Evolutionary conservation across 2,113 vertebrate genomes (phyloP), one percentile per base, ranked within the genome.

Genomic region (Toxostoma redivivum): DNA sequence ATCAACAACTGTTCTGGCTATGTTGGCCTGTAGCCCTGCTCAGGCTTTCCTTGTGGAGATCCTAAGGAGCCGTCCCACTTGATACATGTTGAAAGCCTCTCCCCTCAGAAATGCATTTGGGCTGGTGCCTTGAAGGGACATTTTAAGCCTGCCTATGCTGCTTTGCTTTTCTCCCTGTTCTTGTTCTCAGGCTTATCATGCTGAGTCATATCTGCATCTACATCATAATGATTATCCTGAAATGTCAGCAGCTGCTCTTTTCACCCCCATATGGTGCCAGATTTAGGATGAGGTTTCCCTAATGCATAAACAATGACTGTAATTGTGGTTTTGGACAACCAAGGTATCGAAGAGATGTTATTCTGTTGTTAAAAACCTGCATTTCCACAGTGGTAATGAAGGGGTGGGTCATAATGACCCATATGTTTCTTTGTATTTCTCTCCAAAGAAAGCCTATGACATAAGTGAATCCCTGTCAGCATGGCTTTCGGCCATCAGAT

Each of bases 171-270:
- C 90, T 40, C 9, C 16, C 33, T 12, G 37, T 94, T 87, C 65
- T 90, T 95, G 44, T 90, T 92, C 93, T 96, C 95, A 96, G 38
- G 79, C 69, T 93, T 80, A 77, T 94, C 94, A 84, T 92, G 83
- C 90, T 97, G 95, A 97, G 94, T 97, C 92, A 97, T 95, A 96
- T 95, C 90, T 97, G 84, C 88, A 94, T 85, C 96, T 86, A 88
- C 82, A 97, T 92, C 88, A 92, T 92, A 94, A 97, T 90, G 91
- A 96, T 95, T 88, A 96, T 86, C 92, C 83, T 91, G 81, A 96
- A 97, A 95, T 97, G 95, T 96, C 95, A 97, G 92, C 95, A 93
- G 94, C 96, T 96, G 95, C 95, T 97, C 95, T 95, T 97, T 97
- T 96, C 91, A 95, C 90, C 82, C 82, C 90, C 88, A 93, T 94